Base-by-base conservation (phyloP, 1,140 invertebrate species). In the Sesamia nonagrioides region DNA sequence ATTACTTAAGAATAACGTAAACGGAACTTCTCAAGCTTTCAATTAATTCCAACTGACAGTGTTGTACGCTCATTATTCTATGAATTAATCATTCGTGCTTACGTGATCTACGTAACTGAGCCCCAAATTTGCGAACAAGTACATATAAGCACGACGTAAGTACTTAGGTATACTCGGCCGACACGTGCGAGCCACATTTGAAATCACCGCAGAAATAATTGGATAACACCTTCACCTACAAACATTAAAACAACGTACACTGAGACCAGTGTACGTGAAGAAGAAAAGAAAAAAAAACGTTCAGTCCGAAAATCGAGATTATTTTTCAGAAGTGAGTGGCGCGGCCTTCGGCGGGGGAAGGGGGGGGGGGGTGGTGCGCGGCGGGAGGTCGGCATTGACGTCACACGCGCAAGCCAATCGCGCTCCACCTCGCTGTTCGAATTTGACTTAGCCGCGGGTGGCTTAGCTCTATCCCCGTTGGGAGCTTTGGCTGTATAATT, bases 381-480 rank as follows among this genome's bases (percentile, higher is more conserved):
- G 89, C 82, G 90, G 87, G 89, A 90, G 90, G 92, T 91, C 88
- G 90, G 77, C 83, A 91, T 91, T 91, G 90, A 93, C 93, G 92
- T 94, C 92, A 94, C 91, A 71, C 77, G 89, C 84, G 78, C 83
- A 80, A 85, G 84, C 91, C 91, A 93, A 92, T 92, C 77, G 85
- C 85, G 82, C 75, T 61, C 83, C 84, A 69, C 71, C 79, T 81
- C 82, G 78, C 74, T 82, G 80, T 78, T 84, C 82, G 86, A 85
- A 84, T 86, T 86, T 83, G 89, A 89, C 87, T 91, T 89, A 86
- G 86, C 85, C 84, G 79, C 86, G 87, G 83, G 85, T 86, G 81
- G 84, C 84, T 84, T 82, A 78, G 75, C 76, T 81, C 82, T 87
- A 84, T 88, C 85, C 85, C 78, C 82, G 79, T 81, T 77, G 77